These are phyloP conservation scores for Sorex fumeus DNA, from an alignment of 2,113 vertebrate genomes.

Conservation along the genomic window DNA sequence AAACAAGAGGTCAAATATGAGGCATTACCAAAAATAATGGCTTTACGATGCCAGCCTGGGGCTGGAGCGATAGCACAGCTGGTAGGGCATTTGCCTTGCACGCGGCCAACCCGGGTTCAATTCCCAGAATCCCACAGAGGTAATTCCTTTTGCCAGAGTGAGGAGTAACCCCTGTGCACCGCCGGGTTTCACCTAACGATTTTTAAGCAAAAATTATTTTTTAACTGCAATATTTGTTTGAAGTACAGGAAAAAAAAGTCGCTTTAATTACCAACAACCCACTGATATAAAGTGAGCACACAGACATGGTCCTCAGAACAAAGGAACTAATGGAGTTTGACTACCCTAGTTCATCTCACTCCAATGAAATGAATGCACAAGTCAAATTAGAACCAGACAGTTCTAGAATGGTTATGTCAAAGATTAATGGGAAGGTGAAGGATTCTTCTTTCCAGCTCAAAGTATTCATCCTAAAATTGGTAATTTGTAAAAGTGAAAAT, in stretches of 20 bases:
- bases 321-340: constrained; percentile 4
- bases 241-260: neutral
- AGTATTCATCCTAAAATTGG: neutral
- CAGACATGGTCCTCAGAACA: neutral
- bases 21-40: too few species aligned
- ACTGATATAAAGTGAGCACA: neutral
- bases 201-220: constrained; percentile 6
- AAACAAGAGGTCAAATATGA: too few species aligned
- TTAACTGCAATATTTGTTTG: neutral
- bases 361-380: constrained; percentile 1
- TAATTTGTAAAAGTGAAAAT: neutral
- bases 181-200: neutral
- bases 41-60: too few species aligned
- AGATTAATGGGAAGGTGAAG: constrained; percentile 25
- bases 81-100: too few species aligned
- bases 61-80: too few species aligned
- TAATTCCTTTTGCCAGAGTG: too few species aligned
- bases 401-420: neutral
- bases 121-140: too few species aligned
- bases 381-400: neutral
- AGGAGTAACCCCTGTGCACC: too few species aligned
- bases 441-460: neutral
- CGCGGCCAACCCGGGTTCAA: too few species aligned
- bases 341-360: neutral
- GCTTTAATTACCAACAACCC: neutral